Base-by-base conservation (phyloP, 2,797 vertebrate species). In the Tolypeutes matacus region DNA sequence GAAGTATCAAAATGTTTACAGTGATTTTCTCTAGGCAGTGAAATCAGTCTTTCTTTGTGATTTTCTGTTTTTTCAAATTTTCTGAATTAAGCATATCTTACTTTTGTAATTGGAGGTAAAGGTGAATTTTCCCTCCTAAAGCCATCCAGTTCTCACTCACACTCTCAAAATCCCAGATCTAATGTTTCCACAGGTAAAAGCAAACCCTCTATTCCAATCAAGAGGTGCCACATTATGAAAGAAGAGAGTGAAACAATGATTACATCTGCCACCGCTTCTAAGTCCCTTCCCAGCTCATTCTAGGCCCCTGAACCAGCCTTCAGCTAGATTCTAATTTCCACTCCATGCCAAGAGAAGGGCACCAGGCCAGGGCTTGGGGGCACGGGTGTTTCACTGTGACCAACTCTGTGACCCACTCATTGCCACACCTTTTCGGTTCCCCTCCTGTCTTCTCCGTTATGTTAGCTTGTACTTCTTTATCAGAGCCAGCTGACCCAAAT, bases 81-180 rank as follows among this genome's bases (percentile, higher is more conserved):
- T 91, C 67, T 85, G 49, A 96, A 86, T 46, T 23, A 84, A 76
- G 69, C 25, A 65, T 7, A 39, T 34, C 65, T 94, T 75, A 34
- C 23, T 75, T 85, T 90, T 75, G 27, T 64, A 76, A 86, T 36
- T 51, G 31, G 73, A 10, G 34, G 23, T 39, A 34, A 62, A 75
- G 58, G 7, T 65, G n/a, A 78, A 34, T 82, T 86, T 85, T 70
- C 11, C 29, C 60, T 77, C 34, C 25, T 82, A 53, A 91, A 75
- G 56, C 21, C 34, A 78, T 62, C 10, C 2, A 14, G 69, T 81
- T 86, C 86, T 75, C 69, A 83, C 7, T 56, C 39, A 58, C 1
- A 42, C 49, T 58, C 67, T 93, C 78, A 86, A 93, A 96, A 77
- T 29, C 56, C 36, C 27, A 39, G 53, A 80, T 34, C 76, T 84